A percentile compares a stretch with the other conserved stretches of the same genome.
Evolutionary conservation across 2,888 invertebrate genomes (phyloP).

Genomic region (Trichogramma evanescens): DNA sequence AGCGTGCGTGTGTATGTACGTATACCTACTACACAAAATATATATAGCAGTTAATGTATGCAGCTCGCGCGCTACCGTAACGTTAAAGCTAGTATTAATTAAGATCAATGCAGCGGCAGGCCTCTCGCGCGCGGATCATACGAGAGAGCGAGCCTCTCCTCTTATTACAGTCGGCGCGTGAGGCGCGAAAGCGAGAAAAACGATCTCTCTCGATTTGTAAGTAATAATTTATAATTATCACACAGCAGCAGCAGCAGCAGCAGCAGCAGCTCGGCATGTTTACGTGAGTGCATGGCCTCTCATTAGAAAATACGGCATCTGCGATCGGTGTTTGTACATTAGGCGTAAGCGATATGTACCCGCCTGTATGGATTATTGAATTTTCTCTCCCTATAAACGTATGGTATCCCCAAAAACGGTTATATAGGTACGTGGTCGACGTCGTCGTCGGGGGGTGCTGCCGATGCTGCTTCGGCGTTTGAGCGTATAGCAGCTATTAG

Average conservation of each 20-base stretch:
- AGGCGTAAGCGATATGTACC: background rate
- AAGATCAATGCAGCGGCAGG: conserved; percentile 14
- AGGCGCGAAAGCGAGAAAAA: conserved; percentile 1
- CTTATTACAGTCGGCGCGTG: background rate
- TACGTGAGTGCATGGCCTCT: background rate
- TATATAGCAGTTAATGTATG: background rate
- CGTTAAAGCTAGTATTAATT: conserved; percentile 21
- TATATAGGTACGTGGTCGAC: no score
- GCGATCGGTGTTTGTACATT: conserved; percentile 1
- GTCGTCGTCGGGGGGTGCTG: no score
- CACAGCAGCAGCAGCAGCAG: conserved; percentile 1
- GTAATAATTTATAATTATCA: conserved; percentile 26
- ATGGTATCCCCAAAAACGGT: no score
- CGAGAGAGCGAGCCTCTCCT: background rate
- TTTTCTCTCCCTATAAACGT: no score
- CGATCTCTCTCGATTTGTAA: conserved; percentile 16
- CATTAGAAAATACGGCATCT: conserved; percentile 12
- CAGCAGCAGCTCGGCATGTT: background rate
- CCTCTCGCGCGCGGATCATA: background rate
- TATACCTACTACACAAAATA: background rate
- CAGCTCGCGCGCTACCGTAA: conserved; percentile 1
- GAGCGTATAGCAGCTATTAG: no score
- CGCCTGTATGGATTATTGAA: no score
- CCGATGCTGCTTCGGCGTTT: no score
- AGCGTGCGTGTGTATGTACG: background rate